Conservation (phyloP, 2,113 vertebrate species). For the Pluvianellus socialis region DNA sequence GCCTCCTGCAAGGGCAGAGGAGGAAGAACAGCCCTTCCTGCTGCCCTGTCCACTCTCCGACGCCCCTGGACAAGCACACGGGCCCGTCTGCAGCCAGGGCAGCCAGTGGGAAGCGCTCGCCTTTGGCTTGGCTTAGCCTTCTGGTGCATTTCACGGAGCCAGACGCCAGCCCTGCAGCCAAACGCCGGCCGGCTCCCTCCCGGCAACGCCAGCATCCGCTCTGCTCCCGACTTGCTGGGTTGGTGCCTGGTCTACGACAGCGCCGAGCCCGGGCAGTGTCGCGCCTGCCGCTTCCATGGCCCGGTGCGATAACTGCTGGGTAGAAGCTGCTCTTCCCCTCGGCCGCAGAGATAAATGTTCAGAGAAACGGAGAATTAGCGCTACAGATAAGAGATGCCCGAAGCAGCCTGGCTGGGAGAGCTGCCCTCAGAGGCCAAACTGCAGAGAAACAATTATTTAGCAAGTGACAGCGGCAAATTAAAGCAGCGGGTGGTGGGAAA, state of each 20-base stretch:
- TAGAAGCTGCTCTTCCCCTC: background rate
- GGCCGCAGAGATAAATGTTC: rapidly evolving
- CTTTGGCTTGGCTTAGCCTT: background rate
- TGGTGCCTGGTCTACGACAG: background rate
- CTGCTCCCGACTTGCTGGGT: background rate
- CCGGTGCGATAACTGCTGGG: rapidly evolving
- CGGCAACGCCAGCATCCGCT: rapidly evolving
- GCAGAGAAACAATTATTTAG: background rate
- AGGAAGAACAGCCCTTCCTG: background rate
- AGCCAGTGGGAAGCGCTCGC: background rate
- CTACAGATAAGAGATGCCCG: background rate
- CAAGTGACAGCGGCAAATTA: background rate
- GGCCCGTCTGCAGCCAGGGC: background rate
- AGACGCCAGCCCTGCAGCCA: background rate
- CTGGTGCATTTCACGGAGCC: too few relatives aligned
- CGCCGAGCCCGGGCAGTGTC: background rate
- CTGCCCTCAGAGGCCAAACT: background rate
- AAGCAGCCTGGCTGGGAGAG: background rate
- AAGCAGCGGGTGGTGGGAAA: background rate
- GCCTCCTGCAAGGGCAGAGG: background rate
- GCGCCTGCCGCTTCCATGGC: rapidly evolving
- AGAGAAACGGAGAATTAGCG: background rate
- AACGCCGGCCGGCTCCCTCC: rapidly evolving
- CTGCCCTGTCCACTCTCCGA: background rate
- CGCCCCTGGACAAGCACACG: background rate